Conservation (phyloP, 2,797 vertebrate species). For the Artibeus lituratus region DNA sequence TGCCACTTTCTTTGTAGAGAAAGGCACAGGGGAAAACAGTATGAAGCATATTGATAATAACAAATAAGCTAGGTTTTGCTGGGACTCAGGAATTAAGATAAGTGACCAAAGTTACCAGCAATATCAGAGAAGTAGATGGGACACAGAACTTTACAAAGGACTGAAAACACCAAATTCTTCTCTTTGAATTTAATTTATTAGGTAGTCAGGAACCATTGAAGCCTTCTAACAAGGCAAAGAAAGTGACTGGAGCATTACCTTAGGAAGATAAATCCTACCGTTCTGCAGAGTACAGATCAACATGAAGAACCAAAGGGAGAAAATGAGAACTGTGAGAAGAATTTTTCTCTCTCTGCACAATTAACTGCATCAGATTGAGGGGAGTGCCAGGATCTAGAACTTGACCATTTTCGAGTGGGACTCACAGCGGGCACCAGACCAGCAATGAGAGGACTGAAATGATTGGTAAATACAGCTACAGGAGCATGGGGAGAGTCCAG, state of each 20-base stretch:
- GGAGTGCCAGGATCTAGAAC: background rate
- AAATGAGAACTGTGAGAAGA: background rate
- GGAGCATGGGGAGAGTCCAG: background rate
- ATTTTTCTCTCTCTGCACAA: background rate
- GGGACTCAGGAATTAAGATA: background rate
- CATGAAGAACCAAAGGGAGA: background rate
- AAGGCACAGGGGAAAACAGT: background rate
- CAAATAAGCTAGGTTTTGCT: background rate
- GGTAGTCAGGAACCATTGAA: background rate
- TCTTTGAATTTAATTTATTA: background rate
- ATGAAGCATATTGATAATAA: background rate
- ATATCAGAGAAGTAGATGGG: background rate
- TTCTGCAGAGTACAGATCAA: background rate
- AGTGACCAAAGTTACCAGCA: background rate
- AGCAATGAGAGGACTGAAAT: rapidly evolving
- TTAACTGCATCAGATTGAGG: background rate
- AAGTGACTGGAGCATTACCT: background rate
- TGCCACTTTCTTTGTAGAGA: background rate
- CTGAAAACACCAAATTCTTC: background rate
- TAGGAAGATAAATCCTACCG: background rate
- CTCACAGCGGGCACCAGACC: background rate
- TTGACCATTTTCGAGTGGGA: background rate
- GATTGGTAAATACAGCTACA: background rate
- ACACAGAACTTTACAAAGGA: background rate
- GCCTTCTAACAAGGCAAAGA: background rate